Evolutionary conservation across 2,888 invertebrate genomes (phyloP).

Genomic region (Brenthis ino): DNA sequence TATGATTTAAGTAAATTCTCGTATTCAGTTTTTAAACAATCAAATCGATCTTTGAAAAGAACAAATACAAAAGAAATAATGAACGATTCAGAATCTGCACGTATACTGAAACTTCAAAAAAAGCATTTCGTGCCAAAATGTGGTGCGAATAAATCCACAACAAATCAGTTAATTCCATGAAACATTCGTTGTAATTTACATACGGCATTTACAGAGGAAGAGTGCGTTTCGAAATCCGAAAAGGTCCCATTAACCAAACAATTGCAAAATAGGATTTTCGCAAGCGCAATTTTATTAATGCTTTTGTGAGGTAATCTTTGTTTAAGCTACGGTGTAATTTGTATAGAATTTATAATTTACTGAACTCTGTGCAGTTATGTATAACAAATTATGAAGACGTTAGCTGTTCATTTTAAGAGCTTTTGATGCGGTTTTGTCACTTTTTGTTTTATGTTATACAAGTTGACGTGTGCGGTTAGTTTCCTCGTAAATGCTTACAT

Average conservation of each 20-base stretch:
- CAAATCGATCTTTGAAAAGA: too few species aligned
- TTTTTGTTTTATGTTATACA: too few species aligned
- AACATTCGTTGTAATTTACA: slow-evolving; percentile 51
- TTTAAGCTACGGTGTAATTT: too few species aligned
- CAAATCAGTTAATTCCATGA: slow-evolving; percentile 50
- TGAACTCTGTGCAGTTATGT: too few species aligned
- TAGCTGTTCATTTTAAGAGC: too few species aligned
- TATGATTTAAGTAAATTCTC: too few species aligned
- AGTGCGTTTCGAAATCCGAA: slow-evolving; percentile 52
- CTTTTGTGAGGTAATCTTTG: slow-evolving; percentile 4
- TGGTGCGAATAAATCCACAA: slow-evolving; percentile 45
- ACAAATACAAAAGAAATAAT: not conserved
- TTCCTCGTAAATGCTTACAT: too few species aligned
- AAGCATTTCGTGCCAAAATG: slow-evolving; percentile 41
- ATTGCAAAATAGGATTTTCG: slow-evolving; percentile 51
- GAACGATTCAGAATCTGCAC: slow-evolving; percentile 1
- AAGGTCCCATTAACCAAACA: slow-evolving; percentile 52
- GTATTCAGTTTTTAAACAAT: too few species aligned
- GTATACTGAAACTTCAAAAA: slow-evolving; percentile 22
- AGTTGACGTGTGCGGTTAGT: too few species aligned
- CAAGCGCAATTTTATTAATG: slow-evolving; percentile 22
- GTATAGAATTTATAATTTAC: too few species aligned
- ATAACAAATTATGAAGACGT: too few species aligned
- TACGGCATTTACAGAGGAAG: slow-evolving; percentile 48
- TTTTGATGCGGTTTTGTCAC: too few species aligned